Percentiles rank a stretch among this genome's conserved stretches.
Evolutionary conservation across 2,113 vertebrate genomes (phyloP).

Genomic region (Campylorhamphus procurvoides): DNA sequence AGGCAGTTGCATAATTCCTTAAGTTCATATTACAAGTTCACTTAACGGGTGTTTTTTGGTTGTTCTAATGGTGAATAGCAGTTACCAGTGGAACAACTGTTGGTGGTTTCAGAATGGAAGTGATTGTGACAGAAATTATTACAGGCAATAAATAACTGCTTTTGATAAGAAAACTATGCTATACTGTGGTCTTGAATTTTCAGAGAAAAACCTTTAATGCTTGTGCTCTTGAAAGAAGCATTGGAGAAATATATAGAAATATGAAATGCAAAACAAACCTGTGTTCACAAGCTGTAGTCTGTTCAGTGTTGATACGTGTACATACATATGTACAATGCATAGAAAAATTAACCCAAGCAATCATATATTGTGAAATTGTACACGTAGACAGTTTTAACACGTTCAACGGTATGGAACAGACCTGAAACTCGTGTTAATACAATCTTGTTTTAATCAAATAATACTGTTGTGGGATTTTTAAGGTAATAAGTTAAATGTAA

Average conservation of each 20-base stretch:
- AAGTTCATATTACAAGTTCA: neutral
- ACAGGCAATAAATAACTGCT: neutral
- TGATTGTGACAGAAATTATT: neutral
- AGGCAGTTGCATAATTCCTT: neutral
- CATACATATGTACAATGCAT: neutral
- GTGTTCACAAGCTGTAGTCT: neutral
- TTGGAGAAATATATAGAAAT: neutral
- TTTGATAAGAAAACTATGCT: neutral
- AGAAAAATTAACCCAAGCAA: neutral
- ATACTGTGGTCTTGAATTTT: neutral
- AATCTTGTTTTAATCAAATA: neutral
- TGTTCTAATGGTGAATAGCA: neutral
- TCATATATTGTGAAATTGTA: neutral
- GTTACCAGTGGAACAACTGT: neutral
- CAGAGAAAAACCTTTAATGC: neutral
- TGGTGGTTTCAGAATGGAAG: neutral
- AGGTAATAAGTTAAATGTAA: neutral
- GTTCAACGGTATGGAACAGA: neutral
- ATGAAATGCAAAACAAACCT: neutral
- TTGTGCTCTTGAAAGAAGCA: neutral
- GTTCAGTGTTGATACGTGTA: neutral
- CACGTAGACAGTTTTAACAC: neutral
- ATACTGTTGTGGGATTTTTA: neutral
- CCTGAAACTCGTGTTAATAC: neutral
- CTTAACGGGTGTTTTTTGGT: neutral